Evolutionary conservation across 2,888 invertebrate species (phyloP).

Genomic region (Matsumyia berberina): DNA sequence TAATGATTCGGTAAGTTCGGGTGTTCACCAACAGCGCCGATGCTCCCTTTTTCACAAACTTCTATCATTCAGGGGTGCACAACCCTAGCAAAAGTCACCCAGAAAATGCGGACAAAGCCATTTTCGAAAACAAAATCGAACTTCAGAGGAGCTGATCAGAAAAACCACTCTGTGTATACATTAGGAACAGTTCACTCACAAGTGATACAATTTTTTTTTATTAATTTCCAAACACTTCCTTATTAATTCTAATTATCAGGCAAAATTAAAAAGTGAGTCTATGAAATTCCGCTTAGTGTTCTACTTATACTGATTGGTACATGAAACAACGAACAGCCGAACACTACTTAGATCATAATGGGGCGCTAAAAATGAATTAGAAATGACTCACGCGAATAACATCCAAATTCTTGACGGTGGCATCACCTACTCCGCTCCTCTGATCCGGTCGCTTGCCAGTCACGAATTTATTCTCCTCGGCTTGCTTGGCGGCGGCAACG

Average conservation of each 20-base stretch:
- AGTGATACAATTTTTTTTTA: constrained; percentile 19
- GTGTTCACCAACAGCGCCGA: too few species aligned
- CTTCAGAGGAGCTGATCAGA: neutral
- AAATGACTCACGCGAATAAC: constrained; percentile 83
- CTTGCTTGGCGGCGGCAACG: constrained; percentile 22
- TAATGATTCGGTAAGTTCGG: too few species aligned
- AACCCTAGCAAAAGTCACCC: too few species aligned
- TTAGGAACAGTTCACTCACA: neutral
- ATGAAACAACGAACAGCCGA: constrained; percentile 12
- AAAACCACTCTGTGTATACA: constrained; percentile 9
- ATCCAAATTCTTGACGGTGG: constrained; percentile 79
- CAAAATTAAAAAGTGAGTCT: neutral
- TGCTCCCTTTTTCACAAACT: too few species aligned
- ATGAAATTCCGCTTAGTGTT: constrained; percentile 11
- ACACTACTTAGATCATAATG: constrained; percentile 13
- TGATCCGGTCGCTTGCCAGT: constrained; percentile 35
- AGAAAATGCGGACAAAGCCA: too few species aligned
- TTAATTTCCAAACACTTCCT: constrained; percentile 24
- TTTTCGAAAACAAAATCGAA: too few species aligned
- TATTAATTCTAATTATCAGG: constrained; percentile 33
- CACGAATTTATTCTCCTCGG: constrained; percentile 39
- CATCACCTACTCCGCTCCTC: constrained; percentile 77
- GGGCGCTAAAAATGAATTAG: constrained; percentile 76
- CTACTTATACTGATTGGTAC: constrained; percentile 22
- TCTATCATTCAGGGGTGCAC: too few species aligned